Conservation (phyloP, 2,113 vertebrate species). For the Hemichromis elongatus region DNA sequence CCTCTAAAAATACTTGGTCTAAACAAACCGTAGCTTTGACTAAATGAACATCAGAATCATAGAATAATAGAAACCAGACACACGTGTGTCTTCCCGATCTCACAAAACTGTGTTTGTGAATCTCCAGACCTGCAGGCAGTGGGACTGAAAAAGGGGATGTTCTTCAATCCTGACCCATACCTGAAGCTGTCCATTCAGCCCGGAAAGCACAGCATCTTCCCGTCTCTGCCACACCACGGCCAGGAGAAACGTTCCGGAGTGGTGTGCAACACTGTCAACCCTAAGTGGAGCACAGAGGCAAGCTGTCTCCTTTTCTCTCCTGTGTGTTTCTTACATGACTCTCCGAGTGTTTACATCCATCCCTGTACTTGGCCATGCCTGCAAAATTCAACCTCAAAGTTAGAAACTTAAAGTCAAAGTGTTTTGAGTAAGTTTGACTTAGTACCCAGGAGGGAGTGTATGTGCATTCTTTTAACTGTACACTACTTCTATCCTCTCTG, state of each 20-base stretch:
- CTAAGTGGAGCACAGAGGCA: slow-evolving; percentile 92
- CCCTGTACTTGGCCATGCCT: neutral
- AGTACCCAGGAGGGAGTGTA: neutral
- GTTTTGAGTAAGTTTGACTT: neutral
- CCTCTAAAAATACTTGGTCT: neutral
- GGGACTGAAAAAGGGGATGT: slow-evolving; percentile 99
- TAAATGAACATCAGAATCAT: neutral
- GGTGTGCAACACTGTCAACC: slow-evolving; percentile 90
- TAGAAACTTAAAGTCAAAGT: neutral
- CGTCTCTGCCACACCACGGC: slow-evolving; percentile 91
- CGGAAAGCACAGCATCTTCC: slow-evolving; percentile 97
- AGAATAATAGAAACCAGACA: neutral
- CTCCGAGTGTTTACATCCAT: neutral
- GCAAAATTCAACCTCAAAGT: neutral
- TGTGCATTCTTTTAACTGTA: neutral
- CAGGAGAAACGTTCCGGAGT: slow-evolving; percentile 94
- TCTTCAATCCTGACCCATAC: slow-evolving; percentile 98
- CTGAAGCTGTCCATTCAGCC: slow-evolving; percentile 98
- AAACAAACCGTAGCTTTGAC: neutral
- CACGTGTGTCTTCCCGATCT: neutral
- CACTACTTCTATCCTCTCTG: neutral
- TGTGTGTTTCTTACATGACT: neutral
- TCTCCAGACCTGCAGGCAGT: slow-evolving; percentile 87
- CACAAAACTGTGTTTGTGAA: neutral
- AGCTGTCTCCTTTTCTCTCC: neutral